phyloP scores from a whole-genome alignment of 2,888 invertebrate genomes.

The Drosophila siamana region DNA sequence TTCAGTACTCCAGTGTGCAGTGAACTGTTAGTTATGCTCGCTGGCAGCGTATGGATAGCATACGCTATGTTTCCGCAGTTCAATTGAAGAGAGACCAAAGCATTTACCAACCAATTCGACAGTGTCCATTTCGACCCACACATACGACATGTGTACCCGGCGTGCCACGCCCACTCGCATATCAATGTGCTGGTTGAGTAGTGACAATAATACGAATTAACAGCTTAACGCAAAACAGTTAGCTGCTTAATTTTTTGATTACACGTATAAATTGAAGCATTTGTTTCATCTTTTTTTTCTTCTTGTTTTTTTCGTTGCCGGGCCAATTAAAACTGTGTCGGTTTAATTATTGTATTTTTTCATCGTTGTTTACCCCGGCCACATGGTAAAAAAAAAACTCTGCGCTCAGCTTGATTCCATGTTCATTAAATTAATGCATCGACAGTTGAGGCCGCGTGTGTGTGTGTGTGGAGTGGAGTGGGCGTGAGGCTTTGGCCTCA shows the following conservation, averaged over 20 bases:
- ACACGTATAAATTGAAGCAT: conserved; percentile 37
- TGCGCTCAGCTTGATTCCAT: conserved; percentile 35
- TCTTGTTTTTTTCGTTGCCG: not conserved
- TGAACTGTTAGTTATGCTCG: conserved; percentile 75
- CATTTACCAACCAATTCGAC: conserved; percentile 14
- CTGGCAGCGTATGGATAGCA: conserved; percentile 57
- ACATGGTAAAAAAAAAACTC: conserved; percentile 13
- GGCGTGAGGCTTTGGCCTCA: not conserved
- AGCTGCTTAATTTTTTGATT: conserved; percentile 52
- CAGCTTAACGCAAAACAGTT: conserved; percentile 44
- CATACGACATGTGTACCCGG: not conserved
- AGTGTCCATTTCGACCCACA: conserved; percentile 2
- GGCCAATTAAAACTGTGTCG: conserved; percentile 46
- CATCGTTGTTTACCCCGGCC: not conserved
- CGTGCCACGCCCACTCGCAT: conserved; percentile 3
- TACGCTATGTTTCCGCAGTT: conserved; percentile 64
- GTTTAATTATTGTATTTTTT: conserved; percentile 30
- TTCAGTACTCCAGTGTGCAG: conserved; percentile 62
- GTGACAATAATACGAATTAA: conserved; percentile 55
- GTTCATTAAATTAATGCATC: conserved; percentile 58
- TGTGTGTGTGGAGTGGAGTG: no score
- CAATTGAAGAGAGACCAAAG: conserved; percentile 35
- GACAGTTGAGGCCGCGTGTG: conserved; percentile 17
- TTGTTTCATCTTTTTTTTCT: conserved; percentile 35
- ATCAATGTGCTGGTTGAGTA: conserved; percentile 12